Evolutionary conservation across 2,888 invertebrate species (phyloP), one percentile per base, ranked within the genome.

Genomic region (Morpho helenor): DNA sequence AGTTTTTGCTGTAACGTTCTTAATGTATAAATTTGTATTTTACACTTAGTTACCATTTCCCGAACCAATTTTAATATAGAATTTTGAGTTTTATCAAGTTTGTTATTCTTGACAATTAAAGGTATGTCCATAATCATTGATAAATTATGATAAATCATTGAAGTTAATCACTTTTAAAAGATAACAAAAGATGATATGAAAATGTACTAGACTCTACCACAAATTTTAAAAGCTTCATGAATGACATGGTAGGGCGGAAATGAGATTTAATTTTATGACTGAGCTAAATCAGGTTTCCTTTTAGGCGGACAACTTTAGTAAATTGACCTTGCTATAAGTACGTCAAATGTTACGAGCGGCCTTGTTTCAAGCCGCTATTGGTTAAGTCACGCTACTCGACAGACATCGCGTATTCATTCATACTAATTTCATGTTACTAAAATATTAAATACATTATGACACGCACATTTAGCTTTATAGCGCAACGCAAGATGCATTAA

Each of bases 321-420:
- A 56, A 64, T 55, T 72, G 82, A 76, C 87, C 87, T 87, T 86
- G 86, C 76, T 68, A 70, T 61, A 61, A 66, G 73, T 68, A 68
- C 67, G 74, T 81, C 82, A 78, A 87, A 86, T 82, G 79, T 80
- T 81, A 72, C 75, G 69, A 74, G 67, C 78, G 84, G 77, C 87
- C 87, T 87, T 86, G 87, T 71, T 65, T 74, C 71, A 70, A 71
- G 72, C 72, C 71, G 69, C 75, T 77, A 86, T 84, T 82, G 77
- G 69, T 80, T 83, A 80, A 79, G 84, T 80, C 86, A 87, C 85
- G 87, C 61, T 54, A 65, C 47, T 63, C 49, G 49, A 53, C 53
- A 43, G 61, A 51, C 52, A 53, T 53, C 10, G 56, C 41, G 49
- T 52, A 49, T 50, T 49, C 55, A 56, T 63, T 59, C 42, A 56